phyloP scores from a whole-genome alignment of 1,140 invertebrate species.

The Phortica variegata region DNA sequence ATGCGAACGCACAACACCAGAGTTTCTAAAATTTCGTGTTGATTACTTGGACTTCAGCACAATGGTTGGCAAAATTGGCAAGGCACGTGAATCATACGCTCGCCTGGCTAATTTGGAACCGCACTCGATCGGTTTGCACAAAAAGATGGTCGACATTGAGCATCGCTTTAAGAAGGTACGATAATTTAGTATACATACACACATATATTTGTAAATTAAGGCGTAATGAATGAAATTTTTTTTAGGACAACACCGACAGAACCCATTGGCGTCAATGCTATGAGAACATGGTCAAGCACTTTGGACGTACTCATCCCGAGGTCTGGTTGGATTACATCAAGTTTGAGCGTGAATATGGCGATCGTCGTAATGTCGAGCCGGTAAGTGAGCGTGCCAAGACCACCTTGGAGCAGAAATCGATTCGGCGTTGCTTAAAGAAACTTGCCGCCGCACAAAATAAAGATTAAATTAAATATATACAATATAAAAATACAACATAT shows the following conservation, averaged over 20 bases:
- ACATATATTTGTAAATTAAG: not conserved
- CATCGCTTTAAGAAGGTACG: conserved; percentile 13
- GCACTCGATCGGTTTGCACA: too few relatives aligned
- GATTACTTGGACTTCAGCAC: not conserved
- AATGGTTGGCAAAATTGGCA: not conserved
- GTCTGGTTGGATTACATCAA: conserved; percentile 46
- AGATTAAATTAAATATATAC: not conserved
- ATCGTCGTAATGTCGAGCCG: conserved; percentile 33
- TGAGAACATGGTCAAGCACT: conserved; percentile 39
- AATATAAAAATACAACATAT: not conserved
- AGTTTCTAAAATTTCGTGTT: conserved; percentile 32
- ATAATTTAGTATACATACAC: not conserved
- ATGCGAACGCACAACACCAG: conserved; percentile 25
- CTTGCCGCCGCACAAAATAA: conserved; percentile 33
- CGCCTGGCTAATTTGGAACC: too few relatives aligned
- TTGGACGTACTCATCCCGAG: conserved; percentile 37
- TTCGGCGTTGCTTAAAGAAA: conserved; percentile 31
- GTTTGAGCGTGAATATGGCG: conserved; percentile 47
- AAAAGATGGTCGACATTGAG: not conserved
- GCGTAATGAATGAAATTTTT: not conserved
- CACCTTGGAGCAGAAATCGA: conserved; percentile 30
- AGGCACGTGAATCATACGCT: too few relatives aligned
- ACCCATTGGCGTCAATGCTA: conserved; percentile 41
- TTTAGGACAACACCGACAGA: not conserved
- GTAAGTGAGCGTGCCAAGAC: conserved; percentile 33